phyloP scores from a whole-genome alignment of 2,888 invertebrate species.

The Leucoma salicis region DNA sequence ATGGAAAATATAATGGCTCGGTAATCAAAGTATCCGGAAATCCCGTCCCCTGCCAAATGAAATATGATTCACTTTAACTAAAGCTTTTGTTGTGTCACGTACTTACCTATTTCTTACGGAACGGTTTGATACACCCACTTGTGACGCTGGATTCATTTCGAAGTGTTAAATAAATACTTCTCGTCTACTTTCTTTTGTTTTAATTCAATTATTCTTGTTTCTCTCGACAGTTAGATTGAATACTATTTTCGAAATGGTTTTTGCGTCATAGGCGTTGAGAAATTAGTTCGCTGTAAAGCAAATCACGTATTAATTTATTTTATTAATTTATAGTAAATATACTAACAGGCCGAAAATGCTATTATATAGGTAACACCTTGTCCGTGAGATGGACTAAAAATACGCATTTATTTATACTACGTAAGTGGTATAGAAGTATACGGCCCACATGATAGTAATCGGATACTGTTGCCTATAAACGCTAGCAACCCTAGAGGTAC shows the following conservation, averaged over 20 bases:
- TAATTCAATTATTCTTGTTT: background rate
- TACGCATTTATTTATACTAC: too few relatives aligned
- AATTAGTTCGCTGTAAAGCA: too few relatives aligned
- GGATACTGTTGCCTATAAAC: too few relatives aligned
- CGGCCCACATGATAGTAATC: too few relatives aligned
- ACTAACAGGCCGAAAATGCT: too few relatives aligned
- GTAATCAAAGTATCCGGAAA: constrained; percentile 50
- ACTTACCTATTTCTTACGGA: constrained; percentile 51
- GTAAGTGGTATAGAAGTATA: too few relatives aligned
- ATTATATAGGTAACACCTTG: too few relatives aligned
- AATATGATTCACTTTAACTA: constrained; percentile 71
- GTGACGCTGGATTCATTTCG: background rate
- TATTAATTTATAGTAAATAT: too few relatives aligned
- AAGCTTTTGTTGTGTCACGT: constrained; percentile 67
- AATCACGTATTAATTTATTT: too few relatives aligned
- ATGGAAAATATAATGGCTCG: constrained; percentile 48
- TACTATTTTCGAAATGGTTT: background rate
- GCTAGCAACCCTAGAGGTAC: too few relatives aligned
- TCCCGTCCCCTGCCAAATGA: constrained; percentile 60
- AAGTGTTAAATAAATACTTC: background rate
- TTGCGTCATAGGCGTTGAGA: background rate
- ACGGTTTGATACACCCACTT: background rate
- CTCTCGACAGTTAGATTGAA: background rate
- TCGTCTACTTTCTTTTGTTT: background rate
- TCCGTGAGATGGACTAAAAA: too few relatives aligned